Percentiles rank a stretch among this genome's conserved stretches.
phyloP scores from a whole-genome alignment of 2,113 vertebrate species.

The Pachyramphus minor region DNA sequence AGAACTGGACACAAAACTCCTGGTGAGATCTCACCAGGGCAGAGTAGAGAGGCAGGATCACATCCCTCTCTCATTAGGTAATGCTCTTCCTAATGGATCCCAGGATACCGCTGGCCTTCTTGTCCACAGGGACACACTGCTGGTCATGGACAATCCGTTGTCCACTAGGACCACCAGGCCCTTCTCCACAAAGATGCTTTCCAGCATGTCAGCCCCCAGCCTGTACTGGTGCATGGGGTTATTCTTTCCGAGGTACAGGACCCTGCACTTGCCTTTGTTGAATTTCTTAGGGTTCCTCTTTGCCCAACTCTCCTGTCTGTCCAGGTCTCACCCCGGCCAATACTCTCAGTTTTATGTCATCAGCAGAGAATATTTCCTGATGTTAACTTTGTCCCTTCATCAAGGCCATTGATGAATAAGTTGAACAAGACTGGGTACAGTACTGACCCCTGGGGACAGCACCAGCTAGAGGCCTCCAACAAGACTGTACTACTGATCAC shows the following conservation, averaged over 20 bases:
- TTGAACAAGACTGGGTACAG: not conserved
- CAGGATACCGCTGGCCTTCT: not conserved
- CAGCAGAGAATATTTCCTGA: not conserved
- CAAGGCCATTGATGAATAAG: not conserved
- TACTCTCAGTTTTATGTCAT: not conserved
- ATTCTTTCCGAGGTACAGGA: not conserved
- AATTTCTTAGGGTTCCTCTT: not conserved
- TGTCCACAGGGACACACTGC: not conserved
- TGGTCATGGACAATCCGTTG: not conserved
- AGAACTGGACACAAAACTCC: not conserved
- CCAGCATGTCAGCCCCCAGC: not conserved
- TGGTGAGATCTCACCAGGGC: not conserved
- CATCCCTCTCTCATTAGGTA: not conserved
- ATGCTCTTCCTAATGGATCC: not conserved
- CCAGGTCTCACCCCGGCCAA: not conserved
- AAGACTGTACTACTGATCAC: not conserved
- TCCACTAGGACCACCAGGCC: not conserved
- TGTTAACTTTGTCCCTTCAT: not conserved
- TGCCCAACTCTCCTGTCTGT: not conserved
- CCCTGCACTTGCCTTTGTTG: not conserved
- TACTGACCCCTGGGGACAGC: not conserved
- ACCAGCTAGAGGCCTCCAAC: not conserved
- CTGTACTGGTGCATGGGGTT: not conserved
- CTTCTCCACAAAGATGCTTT: not conserved
- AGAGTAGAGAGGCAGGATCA: not conserved